These are phyloP conservation scores for Sturnira hondurensis DNA, from an alignment of 2,113 vertebrate genomes.

Conservation along the genomic window DNA sequence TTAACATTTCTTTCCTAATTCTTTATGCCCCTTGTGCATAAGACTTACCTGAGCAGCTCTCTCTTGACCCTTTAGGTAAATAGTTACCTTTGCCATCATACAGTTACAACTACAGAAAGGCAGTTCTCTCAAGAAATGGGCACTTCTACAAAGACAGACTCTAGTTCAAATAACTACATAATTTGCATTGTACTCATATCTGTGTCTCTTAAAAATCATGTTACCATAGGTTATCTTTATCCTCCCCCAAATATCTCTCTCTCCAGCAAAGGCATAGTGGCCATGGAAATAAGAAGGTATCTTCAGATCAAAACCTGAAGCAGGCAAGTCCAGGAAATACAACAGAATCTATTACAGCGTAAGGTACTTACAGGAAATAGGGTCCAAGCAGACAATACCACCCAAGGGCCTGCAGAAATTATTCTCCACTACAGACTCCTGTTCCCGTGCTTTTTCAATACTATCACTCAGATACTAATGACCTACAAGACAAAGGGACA, in stretches of 20 bases:
- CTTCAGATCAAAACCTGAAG: neutral
- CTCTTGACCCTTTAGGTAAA: neutral
- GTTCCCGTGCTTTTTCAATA: neutral
- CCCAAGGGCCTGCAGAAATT: neutral
- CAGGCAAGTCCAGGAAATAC: neutral
- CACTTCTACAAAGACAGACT: neutral
- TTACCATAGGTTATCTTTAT: neutral
- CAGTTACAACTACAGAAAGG: neutral
- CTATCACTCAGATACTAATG: neutral
- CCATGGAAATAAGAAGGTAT: neutral
- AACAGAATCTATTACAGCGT: neutral
- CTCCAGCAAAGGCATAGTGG: neutral
- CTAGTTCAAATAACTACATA: neutral
- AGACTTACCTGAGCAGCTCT: neutral
- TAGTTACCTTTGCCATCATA: neutral
- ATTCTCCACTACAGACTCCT: neutral
- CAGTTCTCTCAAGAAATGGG: neutral
- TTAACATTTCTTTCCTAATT: constrained; percentile 26
- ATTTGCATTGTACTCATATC: neutral
- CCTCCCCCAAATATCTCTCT: neutral
- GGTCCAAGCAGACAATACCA: neutral
- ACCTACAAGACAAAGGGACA: neutral
- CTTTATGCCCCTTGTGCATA: neutral
- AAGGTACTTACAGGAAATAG: neutral
- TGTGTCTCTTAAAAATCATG: neutral